Conservation (phyloP, 2,888 invertebrate species). For the Norana najaformis region DNA sequence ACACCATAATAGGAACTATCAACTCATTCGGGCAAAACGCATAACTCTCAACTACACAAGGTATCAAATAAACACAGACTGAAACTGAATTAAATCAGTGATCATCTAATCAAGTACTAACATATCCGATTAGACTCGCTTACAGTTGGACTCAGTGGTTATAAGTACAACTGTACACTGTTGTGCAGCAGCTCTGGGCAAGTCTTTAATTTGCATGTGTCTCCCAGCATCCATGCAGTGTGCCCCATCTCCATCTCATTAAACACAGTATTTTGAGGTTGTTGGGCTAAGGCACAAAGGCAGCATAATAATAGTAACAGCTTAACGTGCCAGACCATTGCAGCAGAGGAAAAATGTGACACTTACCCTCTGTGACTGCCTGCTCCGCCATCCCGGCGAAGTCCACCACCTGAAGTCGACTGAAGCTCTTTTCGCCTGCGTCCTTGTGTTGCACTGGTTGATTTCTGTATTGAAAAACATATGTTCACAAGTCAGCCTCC, state of each 20-base stretch:
- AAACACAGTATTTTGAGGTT: background rate
- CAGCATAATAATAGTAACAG: background rate
- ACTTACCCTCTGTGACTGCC: constrained; percentile 1
- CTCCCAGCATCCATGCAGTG: too few species aligned
- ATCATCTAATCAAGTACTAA: too few species aligned
- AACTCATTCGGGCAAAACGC: too few species aligned
- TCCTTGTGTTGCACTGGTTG: background rate
- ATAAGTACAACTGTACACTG: too few species aligned
- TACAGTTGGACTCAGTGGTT: too few species aligned
- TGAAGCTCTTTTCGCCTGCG: background rate
- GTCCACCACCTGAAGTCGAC: background rate
- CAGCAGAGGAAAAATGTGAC: background rate
- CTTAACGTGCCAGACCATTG: background rate
- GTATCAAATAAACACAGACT: too few species aligned
- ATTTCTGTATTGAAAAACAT: constrained; percentile 3
- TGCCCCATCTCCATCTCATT: background rate
- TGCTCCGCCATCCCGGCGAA: background rate
- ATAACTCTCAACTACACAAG: too few species aligned
- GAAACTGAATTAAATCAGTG: too few species aligned
- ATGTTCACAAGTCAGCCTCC: background rate
- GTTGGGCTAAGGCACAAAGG: background rate
- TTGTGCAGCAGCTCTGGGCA: too few species aligned
- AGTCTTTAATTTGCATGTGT: too few species aligned
- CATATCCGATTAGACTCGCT: too few species aligned
- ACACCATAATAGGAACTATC: too few species aligned